Evolutionary conservation across 2,113 vertebrate genomes (phyloP).

Genomic region (Paradoxurus hermaphroditus): DNA sequence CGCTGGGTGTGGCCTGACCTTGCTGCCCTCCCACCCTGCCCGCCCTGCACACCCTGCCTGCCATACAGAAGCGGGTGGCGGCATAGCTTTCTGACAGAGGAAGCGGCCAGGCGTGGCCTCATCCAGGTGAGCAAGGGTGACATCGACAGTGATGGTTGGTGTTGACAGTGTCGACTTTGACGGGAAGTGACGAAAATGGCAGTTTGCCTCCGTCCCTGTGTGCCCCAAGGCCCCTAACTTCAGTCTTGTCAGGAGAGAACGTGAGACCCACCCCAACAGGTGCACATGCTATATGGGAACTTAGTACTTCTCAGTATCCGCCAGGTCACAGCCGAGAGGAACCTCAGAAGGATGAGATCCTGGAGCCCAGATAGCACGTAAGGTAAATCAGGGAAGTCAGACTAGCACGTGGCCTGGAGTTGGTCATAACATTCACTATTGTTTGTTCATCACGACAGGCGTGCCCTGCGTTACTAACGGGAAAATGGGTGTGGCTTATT

Average conservation of each 20-base stretch:
- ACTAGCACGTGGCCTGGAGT: background rate
- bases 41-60: no score
- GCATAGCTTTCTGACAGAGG: background rate
- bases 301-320: background rate
- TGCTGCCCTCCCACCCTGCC: background rate
- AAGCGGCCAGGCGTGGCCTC: no score
- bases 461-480: background rate
- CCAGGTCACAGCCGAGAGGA: background rate
- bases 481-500: background rate
- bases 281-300: background rate
- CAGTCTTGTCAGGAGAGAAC: background rate
- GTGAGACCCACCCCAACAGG: fast-evolving
- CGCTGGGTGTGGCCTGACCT: background rate
- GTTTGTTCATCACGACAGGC: background rate
- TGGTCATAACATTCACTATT: background rate
- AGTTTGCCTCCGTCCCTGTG: background rate
- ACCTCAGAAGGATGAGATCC: background rate
- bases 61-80: fast-evolving
- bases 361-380: background rate
- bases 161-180: background rate
- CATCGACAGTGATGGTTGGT: background rate
- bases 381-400: background rate
- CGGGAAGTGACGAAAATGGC: background rate
- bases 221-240: background rate
- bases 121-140: background rate